A percentile compares a stretch with the other conserved stretches of the same genome.
These are phyloP conservation scores for Drosophila oshimai DNA, from an alignment of 1,140 invertebrate species.

Conservation along the genomic window DNA sequence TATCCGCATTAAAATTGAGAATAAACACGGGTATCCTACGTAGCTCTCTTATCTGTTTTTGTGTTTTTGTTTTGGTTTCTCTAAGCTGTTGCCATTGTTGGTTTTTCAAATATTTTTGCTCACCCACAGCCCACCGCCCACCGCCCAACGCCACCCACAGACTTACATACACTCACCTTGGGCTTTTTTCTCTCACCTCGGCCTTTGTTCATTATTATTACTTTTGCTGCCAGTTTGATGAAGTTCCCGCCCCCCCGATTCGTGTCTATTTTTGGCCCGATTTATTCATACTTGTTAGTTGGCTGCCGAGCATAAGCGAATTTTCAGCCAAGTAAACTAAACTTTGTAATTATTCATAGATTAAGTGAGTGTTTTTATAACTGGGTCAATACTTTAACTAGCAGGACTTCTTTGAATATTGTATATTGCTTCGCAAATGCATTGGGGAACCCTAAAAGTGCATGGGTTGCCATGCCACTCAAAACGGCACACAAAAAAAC, in stretches of 20 bases:
- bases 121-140: neutral
- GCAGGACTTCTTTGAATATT: too few relatives aligned
- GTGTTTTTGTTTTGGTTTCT: conserved; percentile 15
- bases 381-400: too few relatives aligned
- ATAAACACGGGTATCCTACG: neutral
- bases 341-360: conserved; percentile 24
- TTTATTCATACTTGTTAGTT: conserved; percentile 50
- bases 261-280: conserved; percentile 51
- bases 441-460: neutral
- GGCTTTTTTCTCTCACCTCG: neutral
- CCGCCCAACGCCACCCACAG: neutral
- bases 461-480: neutral
- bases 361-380: too few relatives aligned
- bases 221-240: conserved; percentile 62
- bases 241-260: conserved; percentile 45
- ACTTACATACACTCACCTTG: conserved; percentile 23
- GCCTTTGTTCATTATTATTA: conserved; percentile 38
- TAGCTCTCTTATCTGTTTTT: neutral
- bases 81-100: conserved; percentile 36
- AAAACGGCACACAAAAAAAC: too few relatives aligned
- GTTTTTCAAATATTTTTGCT: conserved; percentile 15
- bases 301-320: conserved; percentile 13
- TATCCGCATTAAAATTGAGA: neutral
- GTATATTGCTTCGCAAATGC: neutral
- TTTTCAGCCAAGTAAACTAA: conserved; percentile 9